These are phyloP conservation scores for Antidorcas marsupialis DNA, from an alignment of 2,113 vertebrate genomes.

Conservation along the genomic window DNA sequence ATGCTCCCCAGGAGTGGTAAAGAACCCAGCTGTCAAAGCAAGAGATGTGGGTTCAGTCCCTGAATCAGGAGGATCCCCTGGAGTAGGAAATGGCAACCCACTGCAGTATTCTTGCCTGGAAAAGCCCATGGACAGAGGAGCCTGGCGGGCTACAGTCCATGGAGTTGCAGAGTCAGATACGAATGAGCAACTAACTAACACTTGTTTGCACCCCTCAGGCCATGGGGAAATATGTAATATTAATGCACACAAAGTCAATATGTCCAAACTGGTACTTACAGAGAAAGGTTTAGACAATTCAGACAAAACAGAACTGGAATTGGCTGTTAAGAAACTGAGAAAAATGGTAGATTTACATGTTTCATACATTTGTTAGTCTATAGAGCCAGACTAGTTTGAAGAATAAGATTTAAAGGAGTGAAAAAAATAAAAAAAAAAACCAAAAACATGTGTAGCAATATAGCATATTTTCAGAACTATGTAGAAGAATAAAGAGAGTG, in stretches of 20 bases:
- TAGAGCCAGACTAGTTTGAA: not conserved
- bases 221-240: not conserved
- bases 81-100: not conserved
- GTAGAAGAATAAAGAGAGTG: not conserved
- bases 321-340: not conserved
- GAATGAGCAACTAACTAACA: not conserved
- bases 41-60: not conserved
- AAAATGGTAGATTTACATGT: not conserved
- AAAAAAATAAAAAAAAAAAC: not conserved
- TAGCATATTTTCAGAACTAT: not conserved
- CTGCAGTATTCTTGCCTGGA: not conserved
- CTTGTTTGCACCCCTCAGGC: not conserved
- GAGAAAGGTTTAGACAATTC: not conserved
- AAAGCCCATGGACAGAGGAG: not conserved
- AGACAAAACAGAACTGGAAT: not conserved
- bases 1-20: not conserved
- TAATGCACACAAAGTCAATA: not conserved
- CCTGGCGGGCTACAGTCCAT: fast-evolving
- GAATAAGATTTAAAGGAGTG: not conserved
- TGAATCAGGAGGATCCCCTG: not conserved
- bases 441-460: not conserved
- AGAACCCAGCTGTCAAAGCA: not conserved
- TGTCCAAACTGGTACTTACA: not conserved
- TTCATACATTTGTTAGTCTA: not conserved
- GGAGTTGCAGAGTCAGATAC: not conserved